These are phyloP conservation scores for Porites australiensis DNA, from an alignment of 64 coral and sea anemone species.

Conservation along the genomic window DNA sequence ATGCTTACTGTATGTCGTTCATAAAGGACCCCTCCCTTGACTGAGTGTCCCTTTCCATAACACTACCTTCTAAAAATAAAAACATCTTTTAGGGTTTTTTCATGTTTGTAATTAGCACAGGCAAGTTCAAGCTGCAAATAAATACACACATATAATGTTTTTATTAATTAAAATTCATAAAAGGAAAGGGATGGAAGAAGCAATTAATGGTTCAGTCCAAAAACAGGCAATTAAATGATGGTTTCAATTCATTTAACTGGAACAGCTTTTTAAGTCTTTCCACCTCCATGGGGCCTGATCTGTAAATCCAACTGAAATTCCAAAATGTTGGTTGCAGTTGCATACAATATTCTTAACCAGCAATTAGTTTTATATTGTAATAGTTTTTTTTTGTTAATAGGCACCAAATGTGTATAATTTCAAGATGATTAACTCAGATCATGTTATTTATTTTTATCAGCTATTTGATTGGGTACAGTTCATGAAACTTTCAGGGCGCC, in stretches of 20 bases:
- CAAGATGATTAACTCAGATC: not conserved
- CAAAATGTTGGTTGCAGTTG: not conserved
- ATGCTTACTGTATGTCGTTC: too few relatives aligned
- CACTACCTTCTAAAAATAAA: too few relatives aligned
- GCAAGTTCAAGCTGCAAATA: not conserved
- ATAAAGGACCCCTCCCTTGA: too few relatives aligned
- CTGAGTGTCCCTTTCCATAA: too few relatives aligned
- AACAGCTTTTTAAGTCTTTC: not conserved
- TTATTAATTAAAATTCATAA: not conserved
- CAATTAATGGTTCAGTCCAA: not conserved
- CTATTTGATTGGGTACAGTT: not conserved
- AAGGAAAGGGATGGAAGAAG: slow-evolving; percentile 9
- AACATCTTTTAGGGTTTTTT: too few relatives aligned
- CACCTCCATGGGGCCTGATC: slow-evolving; percentile 2
- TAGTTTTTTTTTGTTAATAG: not conserved
- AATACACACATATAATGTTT: not conserved
- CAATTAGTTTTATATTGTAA: slow-evolving; percentile 4
- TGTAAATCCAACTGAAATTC: not conserved
- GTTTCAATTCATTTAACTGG: slow-evolving; percentile 12
- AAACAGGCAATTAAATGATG: not conserved
- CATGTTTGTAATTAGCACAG: not conserved
- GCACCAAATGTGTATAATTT: slow-evolving; percentile 4
- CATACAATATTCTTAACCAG: not conserved
- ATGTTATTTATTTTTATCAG: slow-evolving; percentile 3
- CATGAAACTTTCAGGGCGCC: not conserved